Evolutionary conservation across 2,113 vertebrate genomes (phyloP).

Genomic region (Pontoporia blainvillei): DNA sequence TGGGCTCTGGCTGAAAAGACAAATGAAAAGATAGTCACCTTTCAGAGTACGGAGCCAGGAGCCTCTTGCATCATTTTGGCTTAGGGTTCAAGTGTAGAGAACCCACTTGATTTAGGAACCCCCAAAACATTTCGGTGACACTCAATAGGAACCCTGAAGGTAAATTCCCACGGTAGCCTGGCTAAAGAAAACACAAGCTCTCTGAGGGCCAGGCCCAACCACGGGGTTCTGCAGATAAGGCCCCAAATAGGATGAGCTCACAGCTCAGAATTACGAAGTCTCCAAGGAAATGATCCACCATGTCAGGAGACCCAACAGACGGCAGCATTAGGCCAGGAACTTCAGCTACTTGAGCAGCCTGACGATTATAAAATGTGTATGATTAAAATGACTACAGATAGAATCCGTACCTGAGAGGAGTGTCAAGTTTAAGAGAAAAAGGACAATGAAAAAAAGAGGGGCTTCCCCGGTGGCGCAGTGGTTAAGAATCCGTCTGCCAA

Average conservation of each 20-base stretch:
- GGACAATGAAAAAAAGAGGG: not conserved
- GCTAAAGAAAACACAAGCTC: not conserved
- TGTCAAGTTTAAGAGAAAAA: not conserved
- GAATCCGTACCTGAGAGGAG: accelerated
- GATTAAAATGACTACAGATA: accelerated
- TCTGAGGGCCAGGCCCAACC: not conserved
- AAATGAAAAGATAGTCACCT: not conserved
- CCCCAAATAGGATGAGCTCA: accelerated
- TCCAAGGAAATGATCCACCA: not conserved
- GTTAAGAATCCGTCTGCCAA: no score
- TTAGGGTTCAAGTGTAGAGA: not conserved
- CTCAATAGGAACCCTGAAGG: not conserved
- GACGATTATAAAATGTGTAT: accelerated
- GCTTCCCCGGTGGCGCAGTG: no score
- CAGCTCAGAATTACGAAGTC: not conserved
- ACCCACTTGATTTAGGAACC: not conserved
- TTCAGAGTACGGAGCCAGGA: not conserved
- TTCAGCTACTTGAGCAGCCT: accelerated
- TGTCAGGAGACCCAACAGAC: not conserved
- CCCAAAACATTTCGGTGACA: not conserved
- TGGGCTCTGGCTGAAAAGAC: not conserved
- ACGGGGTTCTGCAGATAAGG: accelerated
- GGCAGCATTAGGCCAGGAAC: accelerated
- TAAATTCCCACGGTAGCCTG: not conserved
- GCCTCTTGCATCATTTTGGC: not conserved